phyloP scores from a whole-genome alignment of 2,888 invertebrate species.

The Drosophila anceps region DNA sequence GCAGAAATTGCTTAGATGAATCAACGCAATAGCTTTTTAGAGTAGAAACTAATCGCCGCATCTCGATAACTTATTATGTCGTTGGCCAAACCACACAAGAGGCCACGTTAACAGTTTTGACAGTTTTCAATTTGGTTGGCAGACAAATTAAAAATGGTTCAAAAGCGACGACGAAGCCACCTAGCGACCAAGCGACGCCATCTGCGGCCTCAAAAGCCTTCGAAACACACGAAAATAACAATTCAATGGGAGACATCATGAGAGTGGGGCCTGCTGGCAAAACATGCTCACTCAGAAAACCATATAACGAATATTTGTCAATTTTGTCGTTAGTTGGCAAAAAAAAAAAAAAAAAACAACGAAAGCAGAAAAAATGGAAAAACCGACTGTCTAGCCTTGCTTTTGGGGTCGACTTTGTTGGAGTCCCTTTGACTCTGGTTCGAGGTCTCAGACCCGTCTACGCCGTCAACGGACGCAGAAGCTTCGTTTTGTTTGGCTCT shows the following conservation, averaged over 20 bases:
- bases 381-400: slow-evolving; percentile 35
- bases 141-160: slow-evolving; percentile 72
- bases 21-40: not conserved
- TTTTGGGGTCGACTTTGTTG: slow-evolving; percentile 15
- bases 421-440: slow-evolving; percentile 29
- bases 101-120: slow-evolving; percentile 73
- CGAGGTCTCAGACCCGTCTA: slow-evolving; percentile 36
- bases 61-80: slow-evolving; percentile 52
- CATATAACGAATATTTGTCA: slow-evolving; percentile 69
- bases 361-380: slow-evolving; percentile 6
- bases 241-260: not conserved
- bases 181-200: slow-evolving; percentile 60
- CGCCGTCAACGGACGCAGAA: slow-evolving; percentile 13
- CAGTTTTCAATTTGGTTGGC: slow-evolving; percentile 72
- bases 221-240: slow-evolving; percentile 35
- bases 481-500: slow-evolving; percentile 50
- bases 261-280: not conserved
- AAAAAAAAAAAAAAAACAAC: slow-evolving; percentile 10
- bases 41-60: not conserved
- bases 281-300: slow-evolving; percentile 26
- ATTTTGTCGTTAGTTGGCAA: slow-evolving; percentile 43
- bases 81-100: slow-evolving; percentile 36
- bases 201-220: slow-evolving; percentile 54
- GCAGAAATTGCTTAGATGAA: not conserved
- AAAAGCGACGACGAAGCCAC: slow-evolving; percentile 30